A percentile compares a stretch with the other conserved stretches of the same genome.
phyloP scores from a whole-genome alignment of 1,140 invertebrate genomes.

The Notospermus geniculatus region DNA sequence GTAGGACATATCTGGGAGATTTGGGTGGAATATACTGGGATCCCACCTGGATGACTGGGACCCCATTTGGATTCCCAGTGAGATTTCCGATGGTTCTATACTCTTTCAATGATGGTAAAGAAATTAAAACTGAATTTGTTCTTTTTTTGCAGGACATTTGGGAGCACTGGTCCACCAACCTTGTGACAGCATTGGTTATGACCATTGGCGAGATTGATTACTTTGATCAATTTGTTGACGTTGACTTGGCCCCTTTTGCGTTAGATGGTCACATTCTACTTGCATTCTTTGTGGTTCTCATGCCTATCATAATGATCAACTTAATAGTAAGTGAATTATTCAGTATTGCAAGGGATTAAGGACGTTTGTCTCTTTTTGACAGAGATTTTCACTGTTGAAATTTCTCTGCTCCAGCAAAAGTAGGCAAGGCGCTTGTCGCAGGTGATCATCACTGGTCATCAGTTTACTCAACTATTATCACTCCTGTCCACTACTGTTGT shows the following conservation, averaged over 20 bases:
- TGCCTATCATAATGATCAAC: slow-evolving; percentile 44
- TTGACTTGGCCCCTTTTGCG: slow-evolving; percentile 25
- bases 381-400: too few species aligned
- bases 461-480: too few species aligned
- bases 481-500: too few species aligned
- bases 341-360: background rate
- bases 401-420: background rate
- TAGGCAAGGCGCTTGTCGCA: background rate
- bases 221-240: slow-evolving; percentile 29
- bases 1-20: background rate
- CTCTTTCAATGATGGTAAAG: too few species aligned
- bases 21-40: background rate
- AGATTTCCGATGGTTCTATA: too few species aligned
- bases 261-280: slow-evolving; percentile 33
- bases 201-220: slow-evolving; percentile 43
- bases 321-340: slow-evolving; percentile 31
- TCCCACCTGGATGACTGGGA: background rate
- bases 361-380: background rate
- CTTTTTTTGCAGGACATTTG: background rate
- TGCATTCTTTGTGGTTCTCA: slow-evolving; percentile 33
- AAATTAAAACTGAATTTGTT: background rate
- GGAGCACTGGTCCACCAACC: background rate
- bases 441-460: too few species aligned
- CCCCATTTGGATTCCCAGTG: background rate
- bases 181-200: slow-evolving; percentile 33